Percentiles rank a stretch among this genome's conserved stretches.
These are phyloP conservation scores for Oreochromis tanganicae DNA, from an alignment of 2,113 vertebrate genomes.

Conservation along the genomic window DNA sequence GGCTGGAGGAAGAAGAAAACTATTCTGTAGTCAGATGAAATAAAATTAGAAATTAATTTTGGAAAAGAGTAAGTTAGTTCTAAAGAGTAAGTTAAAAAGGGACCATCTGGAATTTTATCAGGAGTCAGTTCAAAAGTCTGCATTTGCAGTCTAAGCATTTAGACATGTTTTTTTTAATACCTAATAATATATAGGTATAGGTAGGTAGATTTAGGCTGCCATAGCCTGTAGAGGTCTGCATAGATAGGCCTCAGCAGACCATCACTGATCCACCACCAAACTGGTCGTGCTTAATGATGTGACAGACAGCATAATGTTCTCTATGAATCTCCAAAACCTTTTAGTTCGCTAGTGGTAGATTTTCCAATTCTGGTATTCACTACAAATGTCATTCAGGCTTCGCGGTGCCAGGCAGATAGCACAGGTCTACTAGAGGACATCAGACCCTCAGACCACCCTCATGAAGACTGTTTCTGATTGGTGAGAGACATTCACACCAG, in stretches of 20 bases:
- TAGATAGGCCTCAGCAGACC: background rate
- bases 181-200: background rate
- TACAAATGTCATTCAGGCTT: background rate
- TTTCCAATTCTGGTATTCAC: background rate
- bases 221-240: background rate
- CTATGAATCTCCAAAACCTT: background rate
- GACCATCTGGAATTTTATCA: background rate
- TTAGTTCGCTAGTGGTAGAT: background rate
- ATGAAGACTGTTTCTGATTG: background rate
- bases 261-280: background rate
- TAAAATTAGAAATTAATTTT: background rate
- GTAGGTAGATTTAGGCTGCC: background rate
- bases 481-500: background rate
- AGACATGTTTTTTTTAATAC: background rate
- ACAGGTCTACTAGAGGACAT: background rate
- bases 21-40: background rate
- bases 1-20: background rate
- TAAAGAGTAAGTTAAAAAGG: background rate
- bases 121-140: background rate
- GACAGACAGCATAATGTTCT: background rate
- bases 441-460: background rate
- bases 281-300: background rate
- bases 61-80: background rate
- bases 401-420: background rate
- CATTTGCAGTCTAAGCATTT: background rate